Conservation (phyloP, 1,140 invertebrate species). For the Plectrocnemia conspersa region DNA sequence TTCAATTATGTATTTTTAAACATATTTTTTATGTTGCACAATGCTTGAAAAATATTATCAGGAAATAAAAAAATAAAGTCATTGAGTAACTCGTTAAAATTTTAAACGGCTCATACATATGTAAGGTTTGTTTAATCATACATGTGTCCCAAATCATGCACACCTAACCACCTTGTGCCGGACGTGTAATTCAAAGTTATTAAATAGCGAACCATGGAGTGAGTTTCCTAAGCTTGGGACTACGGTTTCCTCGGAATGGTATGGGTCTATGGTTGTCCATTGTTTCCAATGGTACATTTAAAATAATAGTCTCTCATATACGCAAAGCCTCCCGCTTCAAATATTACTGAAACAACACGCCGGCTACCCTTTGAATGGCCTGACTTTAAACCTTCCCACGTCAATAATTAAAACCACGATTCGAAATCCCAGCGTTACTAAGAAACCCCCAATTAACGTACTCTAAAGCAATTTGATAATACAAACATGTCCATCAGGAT, state of each 20-base stretch:
- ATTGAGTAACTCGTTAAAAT: too few species aligned
- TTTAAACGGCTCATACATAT: too few species aligned
- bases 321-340: background rate
- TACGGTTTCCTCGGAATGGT: constrained; percentile 6
- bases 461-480: background rate
- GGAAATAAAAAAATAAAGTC: too few species aligned
- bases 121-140: too few species aligned
- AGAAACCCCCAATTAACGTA: background rate
- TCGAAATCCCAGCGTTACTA: background rate
- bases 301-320: constrained; percentile 10
- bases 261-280: constrained; percentile 6
- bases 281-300: constrained; percentile 16
- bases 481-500: too few species aligned
- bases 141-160: too few species aligned
- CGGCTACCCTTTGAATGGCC: too few species aligned
- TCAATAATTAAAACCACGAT: background rate
- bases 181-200: constrained; percentile 18
- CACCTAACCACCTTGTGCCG: background rate
- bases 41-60: too few species aligned
- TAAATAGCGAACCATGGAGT: constrained; percentile 16
- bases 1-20: too few species aligned
- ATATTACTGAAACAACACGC: constrained; percentile 4
- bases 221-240: constrained; percentile 10
- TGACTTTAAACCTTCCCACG: background rate
- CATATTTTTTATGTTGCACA: too few species aligned